phyloP scores from a whole-genome alignment of 1,140 invertebrate genomes.

The Euwallacea fornicatus region DNA sequence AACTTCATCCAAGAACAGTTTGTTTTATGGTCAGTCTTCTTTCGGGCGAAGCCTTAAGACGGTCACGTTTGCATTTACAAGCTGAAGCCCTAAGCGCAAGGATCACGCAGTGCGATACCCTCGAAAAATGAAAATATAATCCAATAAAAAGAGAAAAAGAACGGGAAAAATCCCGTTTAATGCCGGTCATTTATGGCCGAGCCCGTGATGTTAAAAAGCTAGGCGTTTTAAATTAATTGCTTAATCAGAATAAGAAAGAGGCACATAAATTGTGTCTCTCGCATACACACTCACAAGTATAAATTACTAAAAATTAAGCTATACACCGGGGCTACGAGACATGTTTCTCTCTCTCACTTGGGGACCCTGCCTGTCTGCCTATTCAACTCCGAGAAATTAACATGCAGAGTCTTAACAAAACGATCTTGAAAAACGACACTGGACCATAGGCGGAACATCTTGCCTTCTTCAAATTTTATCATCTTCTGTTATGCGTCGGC shows the following conservation, averaged over 20 bases:
- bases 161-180: slow-evolving; percentile 11
- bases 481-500: too few relatives aligned
- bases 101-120: too few relatives aligned
- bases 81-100: too few relatives aligned
- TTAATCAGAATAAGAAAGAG: slow-evolving; percentile 40
- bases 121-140: too few relatives aligned
- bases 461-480: not conserved
- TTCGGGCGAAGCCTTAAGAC: slow-evolving; percentile 11
- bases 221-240: slow-evolving; percentile 36
- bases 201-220: slow-evolving; percentile 24
- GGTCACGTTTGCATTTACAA: not conserved
- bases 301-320: slow-evolving; percentile 40
- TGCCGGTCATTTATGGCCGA: slow-evolving; percentile 5
- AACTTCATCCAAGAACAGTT: slow-evolving; percentile 30
- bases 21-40: slow-evolving; percentile 12
- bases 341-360: slow-evolving; percentile 20
- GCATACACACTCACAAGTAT: slow-evolving; percentile 28
- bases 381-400: slow-evolving; percentile 37
- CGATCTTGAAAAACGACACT: slow-evolving; percentile 23
- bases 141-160: not conserved
- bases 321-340: slow-evolving; percentile 31
- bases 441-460: slow-evolving; percentile 2
- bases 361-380: slow-evolving; percentile 1
- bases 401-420: slow-evolving; percentile 36
- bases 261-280: slow-evolving; percentile 35